Percentiles rank a stretch among this genome's conserved stretches.
Conservation (phyloP, 2,888 invertebrate species). For the Capitulum mitella region DNA sequence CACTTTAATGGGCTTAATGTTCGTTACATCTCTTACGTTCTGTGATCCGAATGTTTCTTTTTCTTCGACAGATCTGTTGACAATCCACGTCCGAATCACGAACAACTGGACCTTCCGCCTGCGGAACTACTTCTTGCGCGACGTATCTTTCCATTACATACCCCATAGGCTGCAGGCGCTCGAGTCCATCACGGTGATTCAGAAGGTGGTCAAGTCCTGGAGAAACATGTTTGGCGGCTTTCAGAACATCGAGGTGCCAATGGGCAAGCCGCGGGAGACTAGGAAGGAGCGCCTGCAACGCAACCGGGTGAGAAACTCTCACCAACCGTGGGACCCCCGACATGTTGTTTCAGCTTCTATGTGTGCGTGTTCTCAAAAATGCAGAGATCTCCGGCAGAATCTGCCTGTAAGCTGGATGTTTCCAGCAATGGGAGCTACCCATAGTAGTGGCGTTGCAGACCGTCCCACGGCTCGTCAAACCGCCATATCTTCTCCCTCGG, state of each 20-base stretch:
- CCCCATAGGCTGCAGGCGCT: slow-evolving; percentile 9
- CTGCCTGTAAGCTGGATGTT: no score
- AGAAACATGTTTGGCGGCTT: slow-evolving; percentile 1
- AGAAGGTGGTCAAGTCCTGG: neutral
- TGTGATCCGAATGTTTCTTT: no score
- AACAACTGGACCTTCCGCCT: slow-evolving; percentile 9
- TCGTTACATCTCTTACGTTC: no score
- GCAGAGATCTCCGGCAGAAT: no score
- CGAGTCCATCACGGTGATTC: slow-evolving; percentile 3
- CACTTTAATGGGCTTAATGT: no score
- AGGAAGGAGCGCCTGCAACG: neutral
- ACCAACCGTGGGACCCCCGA: no score
- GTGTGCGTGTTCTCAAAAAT: no score
- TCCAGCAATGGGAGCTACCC: no score
- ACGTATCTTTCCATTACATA: slow-evolving; percentile 10
- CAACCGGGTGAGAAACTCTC: neutral
- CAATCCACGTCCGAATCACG: neutral
- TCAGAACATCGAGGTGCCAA: slow-evolving; percentile 20
- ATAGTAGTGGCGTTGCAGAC: no score
- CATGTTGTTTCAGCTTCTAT: no score
- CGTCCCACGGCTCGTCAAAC: no score
- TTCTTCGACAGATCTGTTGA: neutral
- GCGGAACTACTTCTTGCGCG: neutral
- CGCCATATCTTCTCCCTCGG: neutral
- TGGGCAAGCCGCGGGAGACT: slow-evolving; percentile 5